These are phyloP conservation scores for Chaetops frenatus DNA, from an alignment of 2,113 vertebrate genomes.

Conservation along the genomic window DNA sequence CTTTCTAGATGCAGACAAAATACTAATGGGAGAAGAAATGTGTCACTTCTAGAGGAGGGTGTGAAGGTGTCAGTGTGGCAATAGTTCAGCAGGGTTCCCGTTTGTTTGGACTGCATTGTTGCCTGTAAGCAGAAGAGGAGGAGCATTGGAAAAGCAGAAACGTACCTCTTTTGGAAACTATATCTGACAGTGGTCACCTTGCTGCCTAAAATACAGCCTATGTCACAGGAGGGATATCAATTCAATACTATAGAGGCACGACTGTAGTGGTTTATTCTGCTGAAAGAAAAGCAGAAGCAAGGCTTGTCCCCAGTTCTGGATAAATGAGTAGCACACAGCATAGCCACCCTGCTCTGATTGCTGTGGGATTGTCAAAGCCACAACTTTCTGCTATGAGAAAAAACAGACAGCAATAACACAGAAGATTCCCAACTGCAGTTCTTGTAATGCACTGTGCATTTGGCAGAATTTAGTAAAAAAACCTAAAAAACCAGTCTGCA, in stretches of 20 bases:
- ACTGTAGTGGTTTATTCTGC: neutral
- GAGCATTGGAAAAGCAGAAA: neutral
- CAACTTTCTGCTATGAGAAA: neutral
- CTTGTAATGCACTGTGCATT: neutral
- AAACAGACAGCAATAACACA: neutral
- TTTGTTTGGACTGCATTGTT: neutral
- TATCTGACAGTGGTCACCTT: neutral
- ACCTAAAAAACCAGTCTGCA: neutral
- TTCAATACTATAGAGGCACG: neutral
- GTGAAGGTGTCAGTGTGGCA: neutral
- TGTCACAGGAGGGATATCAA: neutral
- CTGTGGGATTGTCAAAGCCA: neutral
- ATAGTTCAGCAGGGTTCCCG: neutral
- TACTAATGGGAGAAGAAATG: neutral
- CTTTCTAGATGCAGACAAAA: neutral
- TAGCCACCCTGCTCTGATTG: neutral
- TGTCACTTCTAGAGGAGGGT: neutral
- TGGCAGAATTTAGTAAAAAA: neutral
- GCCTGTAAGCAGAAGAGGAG: neutral
- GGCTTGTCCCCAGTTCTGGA: neutral
- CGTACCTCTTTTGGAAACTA: neutral
- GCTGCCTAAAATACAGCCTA: neutral
- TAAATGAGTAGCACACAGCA: neutral
- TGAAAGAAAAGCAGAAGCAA: neutral
- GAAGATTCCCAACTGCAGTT: neutral